Evolutionary conservation across 2,888 invertebrate genomes (phyloP), one percentile per base, ranked within the genome.

Genomic region (Idaea biselata): DNA sequence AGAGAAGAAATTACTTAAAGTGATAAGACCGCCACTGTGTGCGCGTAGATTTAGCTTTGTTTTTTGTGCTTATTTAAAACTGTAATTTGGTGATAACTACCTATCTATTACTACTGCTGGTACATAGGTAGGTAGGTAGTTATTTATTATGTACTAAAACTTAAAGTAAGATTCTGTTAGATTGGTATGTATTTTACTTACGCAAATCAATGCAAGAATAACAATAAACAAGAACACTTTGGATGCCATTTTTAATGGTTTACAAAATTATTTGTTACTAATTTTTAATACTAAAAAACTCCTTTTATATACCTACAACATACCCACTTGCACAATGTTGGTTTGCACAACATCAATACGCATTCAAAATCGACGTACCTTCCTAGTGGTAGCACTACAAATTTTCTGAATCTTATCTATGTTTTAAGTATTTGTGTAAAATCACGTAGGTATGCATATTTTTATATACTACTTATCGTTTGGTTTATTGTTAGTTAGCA

Each of bases 191-290:
- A 3, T 25, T 25, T 25, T 56, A 71, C 71, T 69, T 58, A 71
- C 71, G 59, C 61, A 62, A 58, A 71, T 55, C 7, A 68, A 60
- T 61, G 70, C 60, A 63, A 71, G 60, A 16, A 71, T 58, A 31
- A 68, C 66, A 17, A 67, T 25, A 60, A 66, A 71, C 64, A 68
- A 62, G 61, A 70, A 8, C 11, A 66, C 58, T 64, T 71, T 71
- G 7, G 68, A 65, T 56, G 63, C 58, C 71, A 71, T 71, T 58
- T n/a, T 60, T 64, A 60, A 16, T 17, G 55, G 58, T 59, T 32
- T n/a, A n/a, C n/a, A n/a, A n/a, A 17, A 44, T 57, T 55, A 32
- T 53, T 17, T 18, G 55, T 63, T 60, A 64, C 64, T 60, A 56
- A 55, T 44, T 31, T 54, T 17, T 56, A 59, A 33, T 60, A 7